Evolutionary conservation across 2,797 vertebrate genomes (phyloP).

Genomic region (Sylvia borin): DNA sequence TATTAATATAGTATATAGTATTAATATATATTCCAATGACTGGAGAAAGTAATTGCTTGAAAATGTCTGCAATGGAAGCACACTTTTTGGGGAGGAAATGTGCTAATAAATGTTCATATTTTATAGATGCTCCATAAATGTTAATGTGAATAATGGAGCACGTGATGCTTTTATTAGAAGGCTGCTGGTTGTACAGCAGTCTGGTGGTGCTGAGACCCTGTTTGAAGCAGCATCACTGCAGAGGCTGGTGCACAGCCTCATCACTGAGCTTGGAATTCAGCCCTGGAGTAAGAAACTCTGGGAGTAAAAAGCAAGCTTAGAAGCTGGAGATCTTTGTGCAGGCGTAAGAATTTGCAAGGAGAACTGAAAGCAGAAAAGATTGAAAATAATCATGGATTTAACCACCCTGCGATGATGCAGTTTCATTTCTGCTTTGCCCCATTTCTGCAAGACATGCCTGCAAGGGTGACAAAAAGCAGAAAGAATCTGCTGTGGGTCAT

Average conservation of each 20-base stretch:
- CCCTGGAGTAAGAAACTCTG: background rate
- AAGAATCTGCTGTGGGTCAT: accelerated
- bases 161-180: background rate
- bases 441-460: background rate
- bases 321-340: background rate
- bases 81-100: background rate
- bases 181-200: background rate
- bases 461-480: background rate
- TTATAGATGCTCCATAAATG: background rate
- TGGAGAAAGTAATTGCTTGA: background rate
- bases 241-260: background rate
- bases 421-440: background rate
- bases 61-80: background rate
- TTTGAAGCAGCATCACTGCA: background rate
- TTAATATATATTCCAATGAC: background rate
- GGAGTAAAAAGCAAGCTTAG: background rate
- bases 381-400: background rate
- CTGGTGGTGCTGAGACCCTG: background rate
- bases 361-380: background rate
- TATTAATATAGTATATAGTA: background rate
- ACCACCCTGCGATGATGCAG: accelerated
- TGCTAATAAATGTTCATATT: background rate
- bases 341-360: background rate
- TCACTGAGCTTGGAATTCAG: background rate
- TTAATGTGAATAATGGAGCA: background rate